Evolutionary conservation across 2,888 invertebrate genomes (phyloP).

Genomic region (Megamerina dolium): DNA sequence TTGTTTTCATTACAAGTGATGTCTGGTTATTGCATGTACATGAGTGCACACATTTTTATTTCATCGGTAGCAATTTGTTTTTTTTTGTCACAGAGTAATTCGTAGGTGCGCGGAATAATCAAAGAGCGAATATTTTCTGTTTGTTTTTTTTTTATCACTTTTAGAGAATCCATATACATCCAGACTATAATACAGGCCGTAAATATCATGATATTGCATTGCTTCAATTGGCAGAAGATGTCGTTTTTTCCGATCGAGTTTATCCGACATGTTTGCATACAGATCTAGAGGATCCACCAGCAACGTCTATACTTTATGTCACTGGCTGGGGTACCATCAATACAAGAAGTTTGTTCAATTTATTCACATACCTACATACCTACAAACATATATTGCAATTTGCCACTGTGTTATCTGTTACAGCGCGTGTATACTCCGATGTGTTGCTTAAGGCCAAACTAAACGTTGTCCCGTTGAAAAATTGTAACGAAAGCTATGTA

Average conservation of each 20-base stretch:
- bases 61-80: too few species aligned
- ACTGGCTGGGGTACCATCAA: conserved; percentile 41
- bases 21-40: too few species aligned
- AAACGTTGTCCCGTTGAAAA: conserved; percentile 22
- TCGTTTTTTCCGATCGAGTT: conserved; percentile 15
- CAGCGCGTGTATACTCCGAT: conserved; percentile 26
- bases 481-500: conserved; percentile 28
- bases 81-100: too few species aligned
- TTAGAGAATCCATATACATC: conserved; percentile 32
- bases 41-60: too few species aligned
- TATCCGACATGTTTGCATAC: conserved; percentile 35
- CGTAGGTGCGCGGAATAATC: too few species aligned
- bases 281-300: conserved; percentile 27
- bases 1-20: too few species aligned
- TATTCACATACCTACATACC: not conserved
- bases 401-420: not conserved
- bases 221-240: conserved; percentile 27
- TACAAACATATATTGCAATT: not conserved
- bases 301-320: conserved; percentile 25
- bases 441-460: conserved; percentile 33
- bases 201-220: conserved; percentile 40
- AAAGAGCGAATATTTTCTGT: too few species aligned
- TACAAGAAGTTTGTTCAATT: conserved; percentile 27
- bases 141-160: conserved; percentile 6
- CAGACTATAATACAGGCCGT: conserved; percentile 26